Base-by-base conservation (phyloP, 2,113 vertebrate species). In the Heliornis fulica region DNA sequence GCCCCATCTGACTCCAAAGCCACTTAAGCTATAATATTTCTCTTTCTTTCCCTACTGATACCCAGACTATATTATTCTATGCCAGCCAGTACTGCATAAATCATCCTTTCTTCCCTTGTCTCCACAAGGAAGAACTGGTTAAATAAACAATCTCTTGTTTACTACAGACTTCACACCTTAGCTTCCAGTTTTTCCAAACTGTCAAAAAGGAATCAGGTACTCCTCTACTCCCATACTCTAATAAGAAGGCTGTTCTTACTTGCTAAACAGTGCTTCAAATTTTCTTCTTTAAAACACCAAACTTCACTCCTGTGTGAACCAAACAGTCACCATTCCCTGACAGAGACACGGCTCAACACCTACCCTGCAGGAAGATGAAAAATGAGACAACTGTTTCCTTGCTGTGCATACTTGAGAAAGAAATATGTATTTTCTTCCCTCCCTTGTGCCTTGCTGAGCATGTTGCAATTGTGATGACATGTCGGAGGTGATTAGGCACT, bases 351-450 rank as follows among this genome's bases (percentile, higher is more conserved):
- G 76, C 32, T 78, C 34, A 90, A 78, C 80, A 92, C 64, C 56
- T 83, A 64, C 66, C 77, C 92, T 2, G 25, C 38, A 89, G 86
- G 63, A 96, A 90, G 76, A 82, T 68, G 86, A 93, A 94, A 96
- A 96, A 93, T 81, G 83, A 93, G 85, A 86, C 1, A n/a, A 57
- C 38, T 83, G 46, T 41, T 93, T 93, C 87, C 78, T 93, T 74
- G 75, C 83, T 48, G 25, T 16, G 17, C 43, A 80, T 82, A 87
- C 51, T 64, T 93, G 77, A 83, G 85, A 78, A 92, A 95, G 88
- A 95, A 95, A 88, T 90, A 96, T 70, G 86, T 78, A 75, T 94
- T 95, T 93, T 92, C 75, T 87, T 83, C 76, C 71, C 93, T 89
- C 76, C 92, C 87, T 92, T 83, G 69, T 81, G 90, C 76, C 71